These are phyloP conservation scores for Austrofundulus limnaeus DNA, from an alignment of 2,113 vertebrate genomes.

Conservation along the genomic window DNA sequence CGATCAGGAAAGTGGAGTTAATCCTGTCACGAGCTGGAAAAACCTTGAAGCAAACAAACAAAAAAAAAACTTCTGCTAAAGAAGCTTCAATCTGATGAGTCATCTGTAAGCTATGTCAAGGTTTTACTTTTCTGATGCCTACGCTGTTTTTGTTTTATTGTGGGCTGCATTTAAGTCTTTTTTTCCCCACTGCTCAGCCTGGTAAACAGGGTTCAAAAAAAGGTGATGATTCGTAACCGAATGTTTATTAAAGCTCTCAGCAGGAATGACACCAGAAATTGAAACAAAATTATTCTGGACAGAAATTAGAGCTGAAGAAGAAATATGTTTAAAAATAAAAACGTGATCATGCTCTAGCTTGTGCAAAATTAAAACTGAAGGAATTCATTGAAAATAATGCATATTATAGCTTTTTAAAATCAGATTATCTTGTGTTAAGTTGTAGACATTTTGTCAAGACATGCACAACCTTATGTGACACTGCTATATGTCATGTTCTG, in stretches of 20 bases:
- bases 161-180: slow-evolving; percentile 16
- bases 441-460: too few species aligned
- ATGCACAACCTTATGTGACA: too few species aligned
- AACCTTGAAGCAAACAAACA: slow-evolving; percentile 20
- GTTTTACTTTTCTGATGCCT: slow-evolving; percentile 1
- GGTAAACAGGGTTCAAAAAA: slow-evolving; percentile 34
- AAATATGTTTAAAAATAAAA: neutral
- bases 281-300: slow-evolving; percentile 28
- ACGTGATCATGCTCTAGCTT: too few species aligned
- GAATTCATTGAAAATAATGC: too few species aligned
- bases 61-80: slow-evolving; percentile 6
- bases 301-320: slow-evolving; percentile 9
- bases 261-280: slow-evolving; percentile 19
- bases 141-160: neutral
- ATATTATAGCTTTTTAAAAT: too few species aligned
- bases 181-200: slow-evolving; percentile 1
- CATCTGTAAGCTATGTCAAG: slow-evolving; percentile 23
- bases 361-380: too few species aligned
- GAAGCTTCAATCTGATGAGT: slow-evolving; percentile 19
- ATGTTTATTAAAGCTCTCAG: slow-evolving; percentile 9
- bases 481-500: neutral
- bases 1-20: slow-evolving; percentile 17
- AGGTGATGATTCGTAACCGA: slow-evolving; percentile 18
- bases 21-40: slow-evolving; percentile 4
- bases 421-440: too few species aligned